Evolutionary conservation across 2,888 invertebrate genomes (phyloP).

Genomic region (Sinelater perroti): DNA sequence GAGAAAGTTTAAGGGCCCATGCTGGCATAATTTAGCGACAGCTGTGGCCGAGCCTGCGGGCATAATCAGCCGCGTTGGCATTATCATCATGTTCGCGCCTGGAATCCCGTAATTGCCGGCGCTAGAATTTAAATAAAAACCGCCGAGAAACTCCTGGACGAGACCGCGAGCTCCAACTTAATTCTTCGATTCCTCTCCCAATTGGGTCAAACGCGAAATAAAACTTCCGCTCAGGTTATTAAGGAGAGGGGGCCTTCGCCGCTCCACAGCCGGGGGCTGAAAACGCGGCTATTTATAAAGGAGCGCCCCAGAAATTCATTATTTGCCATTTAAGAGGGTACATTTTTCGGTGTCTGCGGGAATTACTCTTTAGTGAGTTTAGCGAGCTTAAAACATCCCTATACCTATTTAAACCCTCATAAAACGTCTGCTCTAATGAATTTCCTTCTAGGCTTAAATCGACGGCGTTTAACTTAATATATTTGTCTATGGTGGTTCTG

Average conservation of each 20-base stretch:
- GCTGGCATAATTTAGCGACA: slow-evolving; percentile 25
- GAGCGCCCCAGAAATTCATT: slow-evolving; percentile 32
- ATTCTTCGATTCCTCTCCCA: slow-evolving; percentile 1
- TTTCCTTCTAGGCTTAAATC: slow-evolving; percentile 29
- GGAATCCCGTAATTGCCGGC: slow-evolving; percentile 23
- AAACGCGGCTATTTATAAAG: slow-evolving; percentile 32
- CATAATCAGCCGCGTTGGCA: slow-evolving; percentile 27
- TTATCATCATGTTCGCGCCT: slow-evolving; percentile 22
- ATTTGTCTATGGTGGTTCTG: slow-evolving; percentile 1
- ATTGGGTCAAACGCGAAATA: slow-evolving; percentile 3
- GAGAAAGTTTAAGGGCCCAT: slow-evolving; percentile 5
- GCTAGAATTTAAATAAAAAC: slow-evolving; percentile 24
- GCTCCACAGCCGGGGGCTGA: slow-evolving; percentile 16
- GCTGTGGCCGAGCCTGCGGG: slow-evolving; percentile 23
- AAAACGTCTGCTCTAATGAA: slow-evolving; percentile 33
- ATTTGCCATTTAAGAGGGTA: slow-evolving; percentile 29
- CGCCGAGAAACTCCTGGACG: not conserved
- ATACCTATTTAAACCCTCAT: slow-evolving; percentile 37
- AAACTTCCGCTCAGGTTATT: too few species aligned
- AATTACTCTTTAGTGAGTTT: slow-evolving; percentile 36
- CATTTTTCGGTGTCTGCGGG: slow-evolving; percentile 35
- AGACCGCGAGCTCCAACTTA: not conserved
- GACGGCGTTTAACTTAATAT: slow-evolving; percentile 21
- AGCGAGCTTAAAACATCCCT: slow-evolving; percentile 33
- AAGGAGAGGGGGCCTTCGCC: too few species aligned